These are phyloP conservation scores for Eristalis tenax DNA, from an alignment of 2,888 invertebrate species.

Conservation along the genomic window DNA sequence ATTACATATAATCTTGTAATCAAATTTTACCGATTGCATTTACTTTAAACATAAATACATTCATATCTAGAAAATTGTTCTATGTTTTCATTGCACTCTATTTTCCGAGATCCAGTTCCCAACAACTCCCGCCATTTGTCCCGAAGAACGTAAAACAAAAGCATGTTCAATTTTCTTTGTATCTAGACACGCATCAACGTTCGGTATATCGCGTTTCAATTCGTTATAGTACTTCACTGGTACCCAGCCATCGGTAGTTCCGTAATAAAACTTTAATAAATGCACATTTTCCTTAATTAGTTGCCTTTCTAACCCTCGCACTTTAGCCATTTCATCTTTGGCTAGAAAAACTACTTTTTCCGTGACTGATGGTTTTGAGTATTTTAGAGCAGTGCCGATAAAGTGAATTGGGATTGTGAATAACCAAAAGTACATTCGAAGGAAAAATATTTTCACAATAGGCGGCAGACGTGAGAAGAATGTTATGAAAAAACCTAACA, in stretches of 20 bases:
- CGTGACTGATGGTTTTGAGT: slow-evolving; percentile 84
- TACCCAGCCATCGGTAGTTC: slow-evolving; percentile 91
- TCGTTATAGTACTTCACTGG: slow-evolving; percentile 88
- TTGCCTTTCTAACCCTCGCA: slow-evolving; percentile 86
- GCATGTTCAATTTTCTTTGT: slow-evolving; percentile 86
- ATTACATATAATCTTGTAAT: background rate
- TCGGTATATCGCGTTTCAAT: slow-evolving; percentile 84
- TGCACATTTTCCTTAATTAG: slow-evolving; percentile 84
- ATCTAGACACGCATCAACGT: slow-evolving; percentile 85
- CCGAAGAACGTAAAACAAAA: slow-evolving; percentile 88
- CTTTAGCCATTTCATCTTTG: slow-evolving; percentile 90
- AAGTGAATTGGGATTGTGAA: slow-evolving; percentile 82
- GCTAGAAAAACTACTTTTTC: slow-evolving; percentile 87
- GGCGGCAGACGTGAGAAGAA: slow-evolving; percentile 84
- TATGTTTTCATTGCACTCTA: background rate
- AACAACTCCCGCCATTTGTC: slow-evolving; percentile 82
- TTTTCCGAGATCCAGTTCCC: slow-evolving; percentile 78
- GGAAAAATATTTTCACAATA: slow-evolving; percentile 82
- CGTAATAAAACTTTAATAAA: slow-evolving; percentile 90
- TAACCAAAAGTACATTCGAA: slow-evolving; percentile 83
- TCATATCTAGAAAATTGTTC: background rate
- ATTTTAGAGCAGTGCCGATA: slow-evolving; percentile 82
- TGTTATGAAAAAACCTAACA: slow-evolving; percentile 82
- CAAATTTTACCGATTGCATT: background rate
- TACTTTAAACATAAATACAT: slow-evolving; percentile 4